Percentiles rank a stretch among this genome's conserved stretches.
Evolutionary conservation across 2,888 invertebrate genomes (phyloP).

Genomic region (Orchesellides sinensis): DNA sequence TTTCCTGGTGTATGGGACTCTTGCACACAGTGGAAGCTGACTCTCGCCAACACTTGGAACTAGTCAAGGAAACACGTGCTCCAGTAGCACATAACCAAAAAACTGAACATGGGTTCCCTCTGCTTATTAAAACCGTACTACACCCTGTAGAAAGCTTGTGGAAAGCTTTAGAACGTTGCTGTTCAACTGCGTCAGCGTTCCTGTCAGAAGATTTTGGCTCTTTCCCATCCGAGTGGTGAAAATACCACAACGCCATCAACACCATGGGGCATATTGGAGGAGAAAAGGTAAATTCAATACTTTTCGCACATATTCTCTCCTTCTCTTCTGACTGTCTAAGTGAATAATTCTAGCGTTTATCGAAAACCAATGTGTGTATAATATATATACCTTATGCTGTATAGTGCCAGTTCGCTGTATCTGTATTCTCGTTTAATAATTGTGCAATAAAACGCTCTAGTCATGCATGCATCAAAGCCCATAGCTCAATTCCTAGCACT

Average conservation of each 20-base stretch:
- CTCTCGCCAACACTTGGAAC: slow-evolving; percentile 1
- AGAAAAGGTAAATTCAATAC: not conserved
- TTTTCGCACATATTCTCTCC: not conserved
- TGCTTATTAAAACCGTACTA: not conserved
- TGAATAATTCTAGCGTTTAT: not conserved
- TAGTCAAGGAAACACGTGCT: not conserved
- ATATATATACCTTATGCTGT: not conserved
- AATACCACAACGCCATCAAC: not conserved
- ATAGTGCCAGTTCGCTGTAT: not conserved
- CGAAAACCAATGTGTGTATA: not conserved
- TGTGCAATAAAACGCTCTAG: slow-evolving; percentile 57
- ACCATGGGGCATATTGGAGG: not conserved
- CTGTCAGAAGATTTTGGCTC: slow-evolving; percentile 12
- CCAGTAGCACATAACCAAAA: no score
- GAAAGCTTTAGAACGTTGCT: slow-evolving; percentile 14
- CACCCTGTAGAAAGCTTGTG: not conserved
- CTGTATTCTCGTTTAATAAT: slow-evolving; percentile 33
- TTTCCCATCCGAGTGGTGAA: not conserved
- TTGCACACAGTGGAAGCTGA: no score
- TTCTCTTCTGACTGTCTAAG: not conserved
- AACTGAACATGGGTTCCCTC: slow-evolving; percentile 17
- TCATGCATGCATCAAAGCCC: slow-evolving; percentile 57
- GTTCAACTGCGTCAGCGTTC: slow-evolving; percentile 16
- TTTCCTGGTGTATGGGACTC: no score
- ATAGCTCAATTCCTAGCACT: slow-evolving; percentile 33